phyloP scores from a whole-genome alignment of 2,113 vertebrate genomes.

The Heterochromis multidens region DNA sequence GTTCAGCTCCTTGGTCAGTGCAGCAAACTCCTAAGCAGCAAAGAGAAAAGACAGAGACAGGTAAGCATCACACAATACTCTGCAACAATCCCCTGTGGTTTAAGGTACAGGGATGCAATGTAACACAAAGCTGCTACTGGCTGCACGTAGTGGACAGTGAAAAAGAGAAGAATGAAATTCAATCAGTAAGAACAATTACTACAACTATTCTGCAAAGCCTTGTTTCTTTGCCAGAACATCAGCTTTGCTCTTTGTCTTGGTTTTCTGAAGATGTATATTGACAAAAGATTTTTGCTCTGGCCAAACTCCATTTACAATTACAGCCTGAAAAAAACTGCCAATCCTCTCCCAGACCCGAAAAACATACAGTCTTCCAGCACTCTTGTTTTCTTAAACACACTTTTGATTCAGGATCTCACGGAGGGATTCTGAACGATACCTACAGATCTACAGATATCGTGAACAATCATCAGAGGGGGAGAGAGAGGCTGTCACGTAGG shows the following conservation, averaged over 20 bases:
- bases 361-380: neutral
- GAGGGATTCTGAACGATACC: neutral
- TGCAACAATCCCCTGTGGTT: neutral
- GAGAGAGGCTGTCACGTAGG: neutral
- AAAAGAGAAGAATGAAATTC: neutral
- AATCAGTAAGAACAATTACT: neutral
- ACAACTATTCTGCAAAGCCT: neutral
- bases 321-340: neutral
- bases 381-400: neutral
- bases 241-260: neutral
- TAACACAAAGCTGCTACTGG: neutral
- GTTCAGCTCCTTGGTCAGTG: slow-evolving; percentile 96
- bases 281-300: neutral
- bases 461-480: neutral
- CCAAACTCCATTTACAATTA: neutral
- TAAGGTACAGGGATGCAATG: neutral
- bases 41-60: neutral
- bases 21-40: slow-evolving; percentile 89
- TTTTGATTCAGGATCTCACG: neutral
- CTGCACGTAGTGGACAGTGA: neutral
- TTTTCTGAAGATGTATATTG: neutral
- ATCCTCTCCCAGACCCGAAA: neutral
- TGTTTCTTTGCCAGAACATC: neutral
- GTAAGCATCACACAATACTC: slow-evolving; percentile 4
- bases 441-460: neutral